Conservation (phyloP, 2,113 vertebrate species). For the Diglossa brunneiventris region DNA sequence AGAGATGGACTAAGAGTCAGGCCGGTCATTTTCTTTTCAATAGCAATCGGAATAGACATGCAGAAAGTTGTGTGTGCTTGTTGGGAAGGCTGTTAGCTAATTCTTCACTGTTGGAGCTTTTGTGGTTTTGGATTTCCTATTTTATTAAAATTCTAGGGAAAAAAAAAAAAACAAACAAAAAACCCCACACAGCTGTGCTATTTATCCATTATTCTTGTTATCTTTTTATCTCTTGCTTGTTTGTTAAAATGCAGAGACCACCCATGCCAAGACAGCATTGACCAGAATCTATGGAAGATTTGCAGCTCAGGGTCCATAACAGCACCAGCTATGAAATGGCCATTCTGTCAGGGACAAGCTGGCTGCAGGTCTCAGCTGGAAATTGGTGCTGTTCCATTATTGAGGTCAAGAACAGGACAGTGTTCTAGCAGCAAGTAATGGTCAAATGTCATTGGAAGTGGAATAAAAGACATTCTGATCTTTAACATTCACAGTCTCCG, state of each 20-base stretch:
- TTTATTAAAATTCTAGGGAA: background rate
- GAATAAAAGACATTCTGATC: background rate
- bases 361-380: background rate
- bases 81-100: background rate
- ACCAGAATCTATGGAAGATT: background rate
- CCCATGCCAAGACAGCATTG: accelerated
- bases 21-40: background rate
- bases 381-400: background rate
- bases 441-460: background rate
- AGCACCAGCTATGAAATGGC: background rate
- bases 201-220: background rate
- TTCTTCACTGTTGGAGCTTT: background rate
- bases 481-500: background rate
- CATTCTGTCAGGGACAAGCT: background rate
- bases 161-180: no score
- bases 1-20: background rate
- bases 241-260: background rate
- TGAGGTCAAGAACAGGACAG: background rate
- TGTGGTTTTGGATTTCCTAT: background rate
- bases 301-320: background rate
- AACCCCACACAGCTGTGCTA: background rate
- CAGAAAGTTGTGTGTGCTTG: background rate
- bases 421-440: background rate
- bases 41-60: background rate
- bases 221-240: background rate